Evolutionary conservation across 2,797 vertebrate species (phyloP), one percentile per base, ranked within the genome.

Genomic region (Bradypus variegatus): DNA sequence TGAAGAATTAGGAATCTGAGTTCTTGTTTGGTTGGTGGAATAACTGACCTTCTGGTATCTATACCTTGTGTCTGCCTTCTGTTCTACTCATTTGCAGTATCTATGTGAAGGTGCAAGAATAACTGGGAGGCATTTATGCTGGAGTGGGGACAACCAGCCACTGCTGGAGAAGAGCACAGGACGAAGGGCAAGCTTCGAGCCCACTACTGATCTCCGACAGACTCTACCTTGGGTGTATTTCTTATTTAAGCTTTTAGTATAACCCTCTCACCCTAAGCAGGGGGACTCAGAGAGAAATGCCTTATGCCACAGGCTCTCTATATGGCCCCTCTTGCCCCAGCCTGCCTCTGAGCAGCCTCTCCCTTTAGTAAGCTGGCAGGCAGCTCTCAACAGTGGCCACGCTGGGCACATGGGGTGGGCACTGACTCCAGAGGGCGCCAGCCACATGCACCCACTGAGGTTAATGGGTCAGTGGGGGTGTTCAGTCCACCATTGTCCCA

Each of bases 81-180:
- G 31, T 53, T 58, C 73, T 67, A 1, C 18, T 38, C 53, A 64
- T 33, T 1, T n/a, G 70, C 5, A 36, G 19, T n/a, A 1, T 18
- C 86, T 41, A 3, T 13, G 7, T 31, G n/a, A 73, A 80, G n/a
- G 73, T 4, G 2, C 18, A 36, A 4, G 5, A 18, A 25, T 8
- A 45, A 50, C 14, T 12, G 41, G 64, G 90, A 90, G 31, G 31
- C 38, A 72, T 48, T 58, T 36, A 10, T 8, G 18, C 58, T 36
- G 18, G 38, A 48, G 48, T 16, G 53, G 19, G 58, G n/a, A 48
- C 18, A 64, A 29, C 2, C 3, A n/a, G n/a, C 11, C 73, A 75
- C 2, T 64, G 38, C 45, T 12, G 1, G 64, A 64, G 12, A 62
- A n/a, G 0, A 53, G 2, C 2, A 2, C 15, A 38, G 67, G 18